phyloP scores from a whole-genome alignment of 2,797 vertebrate species.

The Melanotaenia nigrans region DNA sequence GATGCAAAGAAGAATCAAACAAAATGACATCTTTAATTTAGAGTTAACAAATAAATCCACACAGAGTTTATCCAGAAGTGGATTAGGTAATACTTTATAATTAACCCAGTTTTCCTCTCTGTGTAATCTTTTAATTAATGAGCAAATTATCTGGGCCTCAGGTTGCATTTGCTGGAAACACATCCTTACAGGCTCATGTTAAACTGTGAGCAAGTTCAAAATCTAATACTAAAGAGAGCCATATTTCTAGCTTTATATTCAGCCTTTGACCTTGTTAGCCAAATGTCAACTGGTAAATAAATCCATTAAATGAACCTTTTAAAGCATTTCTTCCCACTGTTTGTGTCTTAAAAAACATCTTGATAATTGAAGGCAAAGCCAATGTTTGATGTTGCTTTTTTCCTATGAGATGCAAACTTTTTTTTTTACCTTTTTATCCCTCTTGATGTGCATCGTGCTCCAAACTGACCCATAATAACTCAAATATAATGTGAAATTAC shows the following conservation, averaged over 20 bases:
- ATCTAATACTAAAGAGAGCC: constrained; percentile 31
- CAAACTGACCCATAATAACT: constrained; percentile 58
- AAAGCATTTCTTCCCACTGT: constrained; percentile 47
- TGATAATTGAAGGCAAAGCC: constrained; percentile 51
- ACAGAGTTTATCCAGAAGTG: constrained; percentile 40
- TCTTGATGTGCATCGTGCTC: constrained; percentile 37
- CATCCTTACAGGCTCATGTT: constrained; percentile 44
- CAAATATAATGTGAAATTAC: constrained; percentile 64
- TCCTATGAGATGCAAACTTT: constrained; percentile 18
- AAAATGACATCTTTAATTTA: constrained; percentile 17
- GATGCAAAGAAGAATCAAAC: constrained; percentile 12
- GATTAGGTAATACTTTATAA: constrained; percentile 61
- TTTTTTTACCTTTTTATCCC: constrained; percentile 6
- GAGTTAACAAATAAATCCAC: constrained; percentile 33
- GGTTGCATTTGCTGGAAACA: constrained; percentile 62
- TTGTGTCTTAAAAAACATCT: constrained; percentile 47
- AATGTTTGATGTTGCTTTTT: constrained; percentile 23
- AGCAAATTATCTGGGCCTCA: constrained; percentile 57
- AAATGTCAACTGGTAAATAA: constrained; percentile 56
- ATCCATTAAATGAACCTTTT: constrained; percentile 59
- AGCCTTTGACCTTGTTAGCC: constrained; percentile 36
- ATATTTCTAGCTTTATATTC: constrained; percentile 41
- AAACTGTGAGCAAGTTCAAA: constrained; percentile 35
- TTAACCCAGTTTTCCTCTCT: constrained; percentile 58
- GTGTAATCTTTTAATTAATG: constrained; percentile 72